Percentiles rank a stretch among this genome's conserved stretches.
These are phyloP conservation scores for Sylvicola cinctus DNA, from an alignment of 2,888 invertebrate genomes.

Conservation along the genomic window DNA sequence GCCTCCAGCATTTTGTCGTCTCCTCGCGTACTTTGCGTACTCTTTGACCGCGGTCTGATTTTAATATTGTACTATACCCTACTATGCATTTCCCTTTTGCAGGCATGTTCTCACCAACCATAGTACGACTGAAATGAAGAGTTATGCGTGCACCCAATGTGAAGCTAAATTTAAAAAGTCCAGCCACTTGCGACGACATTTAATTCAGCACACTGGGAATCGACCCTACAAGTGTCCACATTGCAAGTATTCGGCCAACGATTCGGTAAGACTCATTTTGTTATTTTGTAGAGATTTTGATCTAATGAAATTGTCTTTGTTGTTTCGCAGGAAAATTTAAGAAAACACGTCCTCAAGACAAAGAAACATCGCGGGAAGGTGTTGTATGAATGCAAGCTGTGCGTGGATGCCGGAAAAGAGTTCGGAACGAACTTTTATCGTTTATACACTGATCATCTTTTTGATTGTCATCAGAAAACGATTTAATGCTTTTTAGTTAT, in stretches of 20 bases:
- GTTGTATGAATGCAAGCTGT: constrained; percentile 58
- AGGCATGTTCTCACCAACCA: not conserved
- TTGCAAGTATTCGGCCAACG: constrained; percentile 58
- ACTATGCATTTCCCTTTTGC: not conserved
- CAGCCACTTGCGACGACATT: constrained; percentile 57
- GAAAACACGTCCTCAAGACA: constrained; percentile 67
- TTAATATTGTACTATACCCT: no score
- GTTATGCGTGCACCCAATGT: constrained; percentile 38
- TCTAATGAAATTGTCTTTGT: constrained; percentile 2
- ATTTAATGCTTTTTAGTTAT: no score
- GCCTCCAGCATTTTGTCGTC: no score
- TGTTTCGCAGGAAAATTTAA: constrained; percentile 52
- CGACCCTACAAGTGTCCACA: constrained; percentile 75
- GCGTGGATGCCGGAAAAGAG: constrained; percentile 16
- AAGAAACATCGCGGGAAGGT: constrained; percentile 55
- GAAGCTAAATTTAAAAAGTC: constrained; percentile 42
- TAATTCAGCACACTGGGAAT: constrained; percentile 54
- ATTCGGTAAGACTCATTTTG: constrained; percentile 36
- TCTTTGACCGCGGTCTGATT: no score
- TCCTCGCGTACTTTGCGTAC: no score
- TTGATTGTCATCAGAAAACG: not conserved
- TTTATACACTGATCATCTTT: not conserved
- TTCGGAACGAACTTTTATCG: constrained; percentile 16
- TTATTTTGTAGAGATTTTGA: no score
- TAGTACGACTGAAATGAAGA: not conserved